Percentiles rank a stretch among this genome's conserved stretches.
These are phyloP conservation scores for Aegotheles bennettii DNA, from an alignment of 2,113 vertebrate genomes.

Conservation along the genomic window DNA sequence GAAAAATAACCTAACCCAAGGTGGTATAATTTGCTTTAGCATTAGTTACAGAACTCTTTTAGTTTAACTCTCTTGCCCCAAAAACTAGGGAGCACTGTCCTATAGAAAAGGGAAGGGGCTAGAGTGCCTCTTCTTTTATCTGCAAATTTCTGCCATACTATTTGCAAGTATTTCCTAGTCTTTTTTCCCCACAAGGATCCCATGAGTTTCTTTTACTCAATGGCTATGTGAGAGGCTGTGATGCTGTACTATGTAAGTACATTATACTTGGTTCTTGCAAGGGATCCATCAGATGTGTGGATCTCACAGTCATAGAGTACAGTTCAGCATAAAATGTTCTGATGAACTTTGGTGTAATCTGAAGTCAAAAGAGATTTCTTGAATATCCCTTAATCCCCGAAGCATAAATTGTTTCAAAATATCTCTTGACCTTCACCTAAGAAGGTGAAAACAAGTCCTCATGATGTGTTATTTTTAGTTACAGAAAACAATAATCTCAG, in stretches of 20 bases:
- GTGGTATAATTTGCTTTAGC: background rate
- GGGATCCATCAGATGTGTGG: background rate
- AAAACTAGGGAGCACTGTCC: background rate
- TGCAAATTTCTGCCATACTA: background rate
- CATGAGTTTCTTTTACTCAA: background rate
- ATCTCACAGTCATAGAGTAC: background rate
- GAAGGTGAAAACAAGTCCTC: background rate
- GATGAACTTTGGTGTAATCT: background rate
- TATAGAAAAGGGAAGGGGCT: background rate
- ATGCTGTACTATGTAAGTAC: background rate
- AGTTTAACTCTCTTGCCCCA: background rate
- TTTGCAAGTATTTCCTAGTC: background rate
- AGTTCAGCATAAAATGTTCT: background rate
- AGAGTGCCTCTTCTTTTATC: background rate
- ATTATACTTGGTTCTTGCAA: fast-evolving
- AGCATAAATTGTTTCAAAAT: background rate
- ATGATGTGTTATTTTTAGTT: background rate
- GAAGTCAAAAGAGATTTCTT: constrained; percentile 3
- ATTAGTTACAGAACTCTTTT: background rate
- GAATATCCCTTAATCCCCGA: background rate
- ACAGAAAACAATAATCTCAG: background rate
- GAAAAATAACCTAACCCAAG: background rate
- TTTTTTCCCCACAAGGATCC: background rate
- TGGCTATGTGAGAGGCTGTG: fast-evolving
- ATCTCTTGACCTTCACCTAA: background rate